These are phyloP conservation scores for Gadopsis marmoratus DNA, from an alignment of 2,797 vertebrate species.

Conservation along the genomic window DNA sequence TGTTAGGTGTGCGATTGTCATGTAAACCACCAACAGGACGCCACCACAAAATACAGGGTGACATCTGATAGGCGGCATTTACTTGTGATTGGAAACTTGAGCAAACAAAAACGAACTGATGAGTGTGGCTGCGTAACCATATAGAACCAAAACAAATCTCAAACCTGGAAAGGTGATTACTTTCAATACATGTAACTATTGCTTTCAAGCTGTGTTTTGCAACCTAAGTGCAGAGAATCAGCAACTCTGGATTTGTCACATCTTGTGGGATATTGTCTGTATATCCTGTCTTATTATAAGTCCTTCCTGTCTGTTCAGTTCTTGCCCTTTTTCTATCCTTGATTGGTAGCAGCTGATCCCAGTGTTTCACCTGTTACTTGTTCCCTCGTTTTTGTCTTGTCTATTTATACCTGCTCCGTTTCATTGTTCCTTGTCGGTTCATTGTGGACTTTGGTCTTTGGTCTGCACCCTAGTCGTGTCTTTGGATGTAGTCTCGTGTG, in stretches of 20 bases:
- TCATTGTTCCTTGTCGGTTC: too few species aligned
- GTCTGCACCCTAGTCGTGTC: too few species aligned
- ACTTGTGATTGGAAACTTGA: background rate
- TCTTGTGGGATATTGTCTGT: too few species aligned
- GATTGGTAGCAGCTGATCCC: too few species aligned
- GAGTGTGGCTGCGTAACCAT: background rate
- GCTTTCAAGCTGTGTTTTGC: background rate
- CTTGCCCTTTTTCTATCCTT: too few species aligned
- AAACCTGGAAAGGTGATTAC: background rate
- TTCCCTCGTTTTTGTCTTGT: too few species aligned
- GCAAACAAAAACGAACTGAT: background rate
- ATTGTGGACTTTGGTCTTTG: too few species aligned
- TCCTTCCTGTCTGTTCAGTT: too few species aligned
- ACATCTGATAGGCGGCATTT: background rate
- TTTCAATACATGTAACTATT: background rate
- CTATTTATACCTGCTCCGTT: too few species aligned
- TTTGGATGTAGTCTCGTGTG: too few species aligned
- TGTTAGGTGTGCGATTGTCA: background rate
- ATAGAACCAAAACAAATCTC: background rate
- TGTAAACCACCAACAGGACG: background rate
- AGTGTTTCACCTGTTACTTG: too few species aligned
- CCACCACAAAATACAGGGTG: background rate
- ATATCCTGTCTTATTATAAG: too few species aligned
- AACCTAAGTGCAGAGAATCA: background rate
- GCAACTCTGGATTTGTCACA: background rate